Base-by-base conservation (phyloP, 2,113 vertebrate species). In the Chamaea fasciata region DNA sequence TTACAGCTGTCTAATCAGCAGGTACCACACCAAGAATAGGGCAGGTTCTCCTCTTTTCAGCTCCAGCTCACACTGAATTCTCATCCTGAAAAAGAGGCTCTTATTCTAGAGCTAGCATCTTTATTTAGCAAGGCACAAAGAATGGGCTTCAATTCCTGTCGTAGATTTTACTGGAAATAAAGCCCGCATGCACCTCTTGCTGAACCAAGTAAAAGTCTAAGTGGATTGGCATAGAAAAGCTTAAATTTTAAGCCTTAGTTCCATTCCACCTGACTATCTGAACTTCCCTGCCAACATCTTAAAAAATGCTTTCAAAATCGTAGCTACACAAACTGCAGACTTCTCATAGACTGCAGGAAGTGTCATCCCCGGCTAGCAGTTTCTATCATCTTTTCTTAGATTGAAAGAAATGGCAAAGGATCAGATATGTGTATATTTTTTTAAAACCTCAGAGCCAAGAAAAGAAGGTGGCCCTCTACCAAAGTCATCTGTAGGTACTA, bases 171-270 rank as follows among this genome's bases (percentile, higher is more conserved):
- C 13, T 55, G 52, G 47, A 83, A 92, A 15, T 57, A 19, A 53
- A 39, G 39, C 6, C 24, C 0, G 0, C 2, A 0, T 5, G 2
- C 33, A 63, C 9, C 37, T 21, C 26, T 46, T 55, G 35, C 22
- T 78, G 73, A 81, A 70, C 7, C 35, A 63, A 63, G 23, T 50
- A 44, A 65, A 73, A 78, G 30, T 30, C 15, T 35, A 52, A 31
- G 27, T 73, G 24, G 4, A 31, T 13, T 42, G 28, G 9, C 44
- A 67, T 94, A 70, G 47, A 64, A 15, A 65, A 63, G 47, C 31
- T 26, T 19, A 13, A 9, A 42, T 83, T 83, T 92, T 67, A 64
- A 81, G 20, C 7, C 13, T 56, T 62, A 37, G 13, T 69, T 69
- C 19, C 8, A 10, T 37, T 26, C 12, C 35, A 50, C 10, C 57